Evolutionary conservation across 2,113 vertebrate species (phyloP).

Genomic region (Zosterops hypoxanthus): DNA sequence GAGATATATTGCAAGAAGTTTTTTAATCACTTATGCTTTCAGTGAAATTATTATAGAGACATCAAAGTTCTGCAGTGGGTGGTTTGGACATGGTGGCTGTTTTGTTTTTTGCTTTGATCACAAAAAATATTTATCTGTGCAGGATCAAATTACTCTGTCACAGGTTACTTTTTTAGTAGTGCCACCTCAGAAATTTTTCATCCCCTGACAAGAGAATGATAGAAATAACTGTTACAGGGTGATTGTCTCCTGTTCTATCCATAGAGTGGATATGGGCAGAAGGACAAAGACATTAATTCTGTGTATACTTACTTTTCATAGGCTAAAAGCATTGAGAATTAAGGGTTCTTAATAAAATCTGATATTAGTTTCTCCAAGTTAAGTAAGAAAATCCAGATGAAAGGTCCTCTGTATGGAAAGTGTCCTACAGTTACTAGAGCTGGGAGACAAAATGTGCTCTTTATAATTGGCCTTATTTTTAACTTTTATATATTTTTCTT

Average conservation of each 20-base stretch:
- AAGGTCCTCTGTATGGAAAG: not conserved
- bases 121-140: not conserved
- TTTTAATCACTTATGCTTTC: not conserved
- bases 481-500: not conserved
- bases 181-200: not conserved
- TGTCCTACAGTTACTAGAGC: not conserved
- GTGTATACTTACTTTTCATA: not conserved
- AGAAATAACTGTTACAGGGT: not conserved
- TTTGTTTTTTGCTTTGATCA: constrained; percentile 31
- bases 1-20: not conserved
- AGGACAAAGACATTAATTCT: not conserved
- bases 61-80: not conserved
- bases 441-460: not conserved
- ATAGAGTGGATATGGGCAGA: not conserved
- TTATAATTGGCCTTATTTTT: constrained; percentile 32
- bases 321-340: constrained; percentile 22
- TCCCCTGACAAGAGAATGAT: not conserved
- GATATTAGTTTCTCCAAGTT: constrained; percentile 8
- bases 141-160: not conserved
- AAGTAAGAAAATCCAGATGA: not conserved
- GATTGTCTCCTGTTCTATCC: not conserved
- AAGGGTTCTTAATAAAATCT: not conserved
- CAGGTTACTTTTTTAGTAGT: not conserved
- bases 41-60: not conserved
- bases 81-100: not conserved